Evolutionary conservation across 2,797 vertebrate species (phyloP), one percentile per base, ranked within the genome.

Genomic region (Clarias platycephalus): DNA sequence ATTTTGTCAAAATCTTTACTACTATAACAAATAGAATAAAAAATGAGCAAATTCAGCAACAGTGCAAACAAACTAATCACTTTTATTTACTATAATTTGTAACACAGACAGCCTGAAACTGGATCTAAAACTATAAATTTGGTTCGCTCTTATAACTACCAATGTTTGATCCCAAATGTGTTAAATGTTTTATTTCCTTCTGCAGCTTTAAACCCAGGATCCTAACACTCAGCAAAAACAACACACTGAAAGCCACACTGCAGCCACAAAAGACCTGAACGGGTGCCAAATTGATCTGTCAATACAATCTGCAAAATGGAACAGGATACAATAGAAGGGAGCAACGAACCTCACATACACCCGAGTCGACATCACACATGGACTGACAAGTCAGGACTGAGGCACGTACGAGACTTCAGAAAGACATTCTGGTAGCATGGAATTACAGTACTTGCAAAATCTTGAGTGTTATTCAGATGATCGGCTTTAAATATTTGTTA

Each of bases 201-300:
- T 76, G 18, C 26, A 88, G 81, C 88, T 76, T 88, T 64, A 80
- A 68, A 88, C 91, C 89, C 66, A 72, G 57, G 85, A 88, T 89
- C 72, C 87, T 89, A 90, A 90, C 90, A 80, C 88, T 88, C 66
- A 77, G 66, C 89, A 89, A 86, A 91, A 87, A 88, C 85, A 90
- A 88, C 85, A 87, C 87, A 79, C 77, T 78, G 81, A 82, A 86
- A 85, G 84, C 86, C 86, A 83, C 34, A 76, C 85, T 88, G 89
- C 87, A 90, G 26, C 87, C 72, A 88, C 75, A 82, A 80, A 58
- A 28, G 64, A 13, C 22, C 83, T 92, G 91, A 92, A 91, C 84
- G 79, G 12, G 0, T 78, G 88, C 90, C 91, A 92, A 90, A 92
- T 77, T 89, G 80, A 87, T 87, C 87, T 87, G 90, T 92, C 90